A percentile compares a stretch with the other conserved stretches of the same genome.
Conservation (phyloP, 2,888 invertebrate genomes). For the Aphidoletes aphidimyza region DNA sequence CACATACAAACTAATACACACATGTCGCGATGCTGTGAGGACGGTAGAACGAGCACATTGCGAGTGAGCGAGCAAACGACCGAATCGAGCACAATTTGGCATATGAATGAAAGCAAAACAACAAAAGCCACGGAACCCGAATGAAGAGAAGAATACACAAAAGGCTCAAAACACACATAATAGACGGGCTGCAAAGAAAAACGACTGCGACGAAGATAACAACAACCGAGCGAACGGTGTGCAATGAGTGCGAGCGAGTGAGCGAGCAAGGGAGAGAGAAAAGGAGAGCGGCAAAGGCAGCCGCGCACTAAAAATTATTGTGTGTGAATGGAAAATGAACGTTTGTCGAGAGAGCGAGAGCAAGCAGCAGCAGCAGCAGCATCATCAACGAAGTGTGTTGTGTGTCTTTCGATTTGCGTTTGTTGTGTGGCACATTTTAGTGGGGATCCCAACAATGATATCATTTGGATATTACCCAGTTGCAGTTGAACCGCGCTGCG, state of each 20-base stretch:
- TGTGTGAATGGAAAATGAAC: constrained; percentile 47
- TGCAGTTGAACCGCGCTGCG: constrained; percentile 57
- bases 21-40: background rate
- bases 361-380: background rate
- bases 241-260: no score
- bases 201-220: constrained; percentile 29
- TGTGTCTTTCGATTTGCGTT: constrained; percentile 32
- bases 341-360: background rate
- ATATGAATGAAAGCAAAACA: constrained; percentile 44
- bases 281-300: constrained; percentile 13
- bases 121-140: constrained; percentile 37
- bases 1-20: background rate
- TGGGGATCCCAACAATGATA: constrained; percentile 52
- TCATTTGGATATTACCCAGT: constrained; percentile 56
- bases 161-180: constrained; percentile 22
- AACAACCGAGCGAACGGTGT: constrained; percentile 28
- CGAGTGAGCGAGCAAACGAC: background rate
- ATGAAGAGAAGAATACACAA: constrained; percentile 36
- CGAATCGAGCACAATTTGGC: background rate
- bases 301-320: constrained; percentile 15
- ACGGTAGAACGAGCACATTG: background rate
- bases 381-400: background rate
- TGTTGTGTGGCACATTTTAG: constrained; percentile 43
- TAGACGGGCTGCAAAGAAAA: constrained; percentile 13
- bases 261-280: no score